A percentile compares a stretch with the other conserved stretches of the same genome.
Conservation (phyloP, 1,140 invertebrate genomes). For the Bombus huntii region DNA sequence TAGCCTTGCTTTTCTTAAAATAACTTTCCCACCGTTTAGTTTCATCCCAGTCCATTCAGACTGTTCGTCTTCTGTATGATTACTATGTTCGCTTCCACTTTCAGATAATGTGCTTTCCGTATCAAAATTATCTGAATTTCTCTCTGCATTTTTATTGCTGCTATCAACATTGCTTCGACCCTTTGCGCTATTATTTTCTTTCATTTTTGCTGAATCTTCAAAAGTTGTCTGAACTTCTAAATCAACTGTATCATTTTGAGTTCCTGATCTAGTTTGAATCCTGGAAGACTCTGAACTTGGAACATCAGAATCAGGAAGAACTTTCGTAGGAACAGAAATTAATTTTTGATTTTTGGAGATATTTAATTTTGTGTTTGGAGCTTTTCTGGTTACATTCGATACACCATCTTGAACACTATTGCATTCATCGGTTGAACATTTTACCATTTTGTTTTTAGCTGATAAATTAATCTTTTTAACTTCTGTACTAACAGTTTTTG, state of each 20-base stretch:
- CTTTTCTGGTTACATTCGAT: conserved; percentile 42
- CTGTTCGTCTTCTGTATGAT: conserved; percentile 81
- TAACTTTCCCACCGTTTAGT: conserved; percentile 86
- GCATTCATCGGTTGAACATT: conserved; percentile 36
- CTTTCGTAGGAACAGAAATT: conserved; percentile 73
- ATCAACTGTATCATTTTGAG: conserved; percentile 66
- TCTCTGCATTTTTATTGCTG: conserved; percentile 44
- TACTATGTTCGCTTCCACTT: conserved; percentile 82
- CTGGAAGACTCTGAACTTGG: conserved; percentile 80
- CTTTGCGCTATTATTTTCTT: conserved; percentile 34
- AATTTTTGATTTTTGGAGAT: conserved; percentile 66
- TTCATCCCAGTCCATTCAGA: conserved; percentile 80
- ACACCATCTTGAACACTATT: conserved; percentile 50
- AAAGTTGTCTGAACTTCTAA: conserved; percentile 49
- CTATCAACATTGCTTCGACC: conserved; percentile 21
- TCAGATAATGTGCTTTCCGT: conserved; percentile 82
- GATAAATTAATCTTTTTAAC: conserved; percentile 54
- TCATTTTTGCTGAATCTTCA: conserved; percentile 41
- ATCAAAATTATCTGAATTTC: conserved; percentile 79
- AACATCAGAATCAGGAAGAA: conserved; percentile 78
- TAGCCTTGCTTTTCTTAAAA: conserved; percentile 87
- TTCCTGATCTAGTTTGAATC: conserved; percentile 79
- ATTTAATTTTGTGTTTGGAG: conserved; percentile 55
- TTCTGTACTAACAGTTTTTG: conserved; percentile 57
- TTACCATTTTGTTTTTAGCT: conserved; percentile 58